phyloP scores from a whole-genome alignment of 2,797 vertebrate genomes.

The Meda fulgida region DNA sequence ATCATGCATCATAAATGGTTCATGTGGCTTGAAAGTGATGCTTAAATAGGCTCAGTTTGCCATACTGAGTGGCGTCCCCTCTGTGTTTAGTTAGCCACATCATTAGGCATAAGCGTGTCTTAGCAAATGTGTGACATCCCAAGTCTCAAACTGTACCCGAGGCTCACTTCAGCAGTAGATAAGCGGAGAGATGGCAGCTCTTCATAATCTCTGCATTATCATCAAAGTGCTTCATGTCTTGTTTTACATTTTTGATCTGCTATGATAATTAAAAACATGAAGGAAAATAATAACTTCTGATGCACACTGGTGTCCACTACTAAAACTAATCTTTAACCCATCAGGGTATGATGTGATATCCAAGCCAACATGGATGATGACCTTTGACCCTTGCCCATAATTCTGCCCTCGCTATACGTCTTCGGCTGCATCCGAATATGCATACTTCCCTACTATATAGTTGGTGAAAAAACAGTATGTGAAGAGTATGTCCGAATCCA shows the following conservation, averaged over 20 bases:
- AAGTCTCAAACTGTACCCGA: background rate
- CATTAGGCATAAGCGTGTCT: conserved; percentile 18
- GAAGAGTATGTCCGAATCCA: background rate
- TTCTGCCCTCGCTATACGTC: background rate
- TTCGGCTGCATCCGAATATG: background rate
- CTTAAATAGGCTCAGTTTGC: conserved; percentile 18
- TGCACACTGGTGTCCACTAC: background rate
- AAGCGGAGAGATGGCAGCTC: conserved; percentile 7
- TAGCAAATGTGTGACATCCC: conserved; percentile 9
- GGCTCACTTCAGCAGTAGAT: conserved; percentile 30
- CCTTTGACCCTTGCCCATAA: background rate
- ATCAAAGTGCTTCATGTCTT: conserved; percentile 16
- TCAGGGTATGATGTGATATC: background rate
- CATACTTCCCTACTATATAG: background rate
- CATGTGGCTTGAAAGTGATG: conserved; percentile 30
- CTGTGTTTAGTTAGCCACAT: conserved; percentile 34
- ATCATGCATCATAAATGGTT: conserved; percentile 24
- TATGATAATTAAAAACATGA: conserved; percentile 10
- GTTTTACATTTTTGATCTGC: conserved; percentile 10
- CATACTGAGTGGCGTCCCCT: conserved; percentile 23
- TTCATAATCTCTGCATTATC: conserved; percentile 26
- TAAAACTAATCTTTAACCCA: background rate
- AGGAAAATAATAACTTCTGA: background rate
- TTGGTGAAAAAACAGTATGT: background rate
- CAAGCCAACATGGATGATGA: too few species aligned